Evolutionary conservation across 2,888 invertebrate species (phyloP).

Genomic region (Epistrophe grossulariae): DNA sequence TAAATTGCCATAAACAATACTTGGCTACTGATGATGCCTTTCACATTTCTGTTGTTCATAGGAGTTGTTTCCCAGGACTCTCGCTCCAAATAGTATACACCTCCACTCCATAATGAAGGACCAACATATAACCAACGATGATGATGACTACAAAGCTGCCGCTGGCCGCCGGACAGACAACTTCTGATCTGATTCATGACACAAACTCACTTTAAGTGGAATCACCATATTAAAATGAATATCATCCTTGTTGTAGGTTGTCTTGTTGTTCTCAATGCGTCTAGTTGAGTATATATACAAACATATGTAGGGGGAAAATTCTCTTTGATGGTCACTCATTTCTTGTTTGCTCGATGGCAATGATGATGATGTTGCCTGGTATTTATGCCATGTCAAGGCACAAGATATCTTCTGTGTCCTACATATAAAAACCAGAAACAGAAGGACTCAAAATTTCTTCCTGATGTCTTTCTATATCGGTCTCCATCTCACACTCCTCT

Average conservation of each 20-base stretch:
- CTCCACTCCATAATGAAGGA: neutral
- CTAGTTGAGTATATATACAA: too few species aligned
- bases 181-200: constrained; percentile 71
- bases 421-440: constrained; percentile 68
- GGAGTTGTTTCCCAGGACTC: constrained; percentile 1
- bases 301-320: neutral
- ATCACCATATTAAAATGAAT: constrained; percentile 74
- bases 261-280: neutral
- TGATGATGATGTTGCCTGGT: constrained; percentile 66
- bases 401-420: constrained; percentile 56
- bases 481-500: constrained; percentile 1
- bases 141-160: constrained; percentile 16
- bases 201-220: constrained; percentile 73
- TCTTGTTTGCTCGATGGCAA: constrained; percentile 65
- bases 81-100: neutral
- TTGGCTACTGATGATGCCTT: constrained; percentile 37
- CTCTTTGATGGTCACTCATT: constrained; percentile 19
- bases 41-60: constrained; percentile 34
- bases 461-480: neutral
- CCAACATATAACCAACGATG: neutral
- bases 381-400: constrained; percentile 73
- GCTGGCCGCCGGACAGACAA: constrained; percentile 35
- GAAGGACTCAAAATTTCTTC: constrained; percentile 47
- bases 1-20: constrained; percentile 72
- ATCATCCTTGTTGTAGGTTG: constrained; percentile 56